Conservation (phyloP, 2,888 invertebrate species). For the Diaperis boleti region DNA sequence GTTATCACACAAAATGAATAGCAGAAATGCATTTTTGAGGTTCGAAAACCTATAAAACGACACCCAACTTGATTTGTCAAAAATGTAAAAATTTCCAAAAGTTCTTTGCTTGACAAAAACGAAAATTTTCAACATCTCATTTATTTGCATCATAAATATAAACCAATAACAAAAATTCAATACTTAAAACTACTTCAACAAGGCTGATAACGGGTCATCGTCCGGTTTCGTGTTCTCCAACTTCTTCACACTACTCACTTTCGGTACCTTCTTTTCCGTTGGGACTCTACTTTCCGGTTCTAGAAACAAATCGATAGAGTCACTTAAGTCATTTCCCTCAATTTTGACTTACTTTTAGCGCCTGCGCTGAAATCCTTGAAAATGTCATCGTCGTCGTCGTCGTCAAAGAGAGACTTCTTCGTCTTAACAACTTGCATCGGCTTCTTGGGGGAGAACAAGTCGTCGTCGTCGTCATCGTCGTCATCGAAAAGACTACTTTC, state of each 20-base stretch:
- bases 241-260: constrained; percentile 52
- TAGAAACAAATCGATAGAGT: constrained; percentile 27
- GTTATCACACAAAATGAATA: no score
- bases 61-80: no score
- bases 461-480: constrained; percentile 31
- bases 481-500: constrained; percentile 16
- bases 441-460: constrained; percentile 13
- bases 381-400: constrained; percentile 53
- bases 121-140: no score
- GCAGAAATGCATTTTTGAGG: no score
- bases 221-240: constrained; percentile 56
- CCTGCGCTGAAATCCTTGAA: constrained; percentile 46
- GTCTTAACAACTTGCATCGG: neutral
- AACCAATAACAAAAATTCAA: no score
- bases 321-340: neutral
- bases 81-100: no score
- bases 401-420: constrained; percentile 59
- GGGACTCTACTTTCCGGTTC: constrained; percentile 46
- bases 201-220: constrained; percentile 57
- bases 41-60: no score
- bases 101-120: no score
- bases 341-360: constrained; percentile 37
- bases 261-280: constrained; percentile 50
- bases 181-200: constrained; percentile 48
- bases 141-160: no score